phyloP scores from a whole-genome alignment of 2,113 vertebrate species.

The Speoplatyrhinus poulsoni region DNA sequence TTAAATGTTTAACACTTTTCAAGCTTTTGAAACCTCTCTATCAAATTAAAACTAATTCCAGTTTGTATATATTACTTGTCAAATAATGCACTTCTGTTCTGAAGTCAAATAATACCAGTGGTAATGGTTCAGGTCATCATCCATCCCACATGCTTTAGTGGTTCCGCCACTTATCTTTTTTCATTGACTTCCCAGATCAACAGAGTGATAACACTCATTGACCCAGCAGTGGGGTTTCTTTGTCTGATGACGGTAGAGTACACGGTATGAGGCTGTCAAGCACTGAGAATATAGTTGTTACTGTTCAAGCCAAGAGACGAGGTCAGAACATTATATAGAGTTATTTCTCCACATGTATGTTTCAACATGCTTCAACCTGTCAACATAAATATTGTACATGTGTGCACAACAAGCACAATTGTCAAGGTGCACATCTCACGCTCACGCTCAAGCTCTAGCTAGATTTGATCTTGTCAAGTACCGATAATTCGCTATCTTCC shows the following conservation, averaged over 20 bases:
- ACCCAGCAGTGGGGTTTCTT: background rate
- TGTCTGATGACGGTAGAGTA: background rate
- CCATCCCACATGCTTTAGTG: background rate
- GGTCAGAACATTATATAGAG: slow-evolving; percentile 5
- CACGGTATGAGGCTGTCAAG: background rate
- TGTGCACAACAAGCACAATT: background rate
- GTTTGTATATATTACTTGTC: background rate
- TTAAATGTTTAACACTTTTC: background rate
- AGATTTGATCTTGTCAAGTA: background rate
- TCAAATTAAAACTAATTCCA: background rate
- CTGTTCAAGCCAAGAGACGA: slow-evolving; percentile 23
- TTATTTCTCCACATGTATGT: too few relatives aligned
- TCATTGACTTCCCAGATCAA: background rate
- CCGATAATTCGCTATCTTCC: background rate
- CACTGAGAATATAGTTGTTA: slow-evolving; percentile 2
- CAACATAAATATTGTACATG: too few relatives aligned
- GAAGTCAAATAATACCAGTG: background rate
- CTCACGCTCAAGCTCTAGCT: background rate
- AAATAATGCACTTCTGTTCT: background rate
- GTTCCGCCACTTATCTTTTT: background rate
- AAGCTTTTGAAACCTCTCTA: background rate
- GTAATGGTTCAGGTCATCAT: background rate
- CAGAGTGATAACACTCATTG: background rate
- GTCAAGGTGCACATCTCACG: slow-evolving; percentile 8
- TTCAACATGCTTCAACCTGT: too few relatives aligned